Conservation (phyloP, 2,888 invertebrate species). For the Nasonia oneida region DNA sequence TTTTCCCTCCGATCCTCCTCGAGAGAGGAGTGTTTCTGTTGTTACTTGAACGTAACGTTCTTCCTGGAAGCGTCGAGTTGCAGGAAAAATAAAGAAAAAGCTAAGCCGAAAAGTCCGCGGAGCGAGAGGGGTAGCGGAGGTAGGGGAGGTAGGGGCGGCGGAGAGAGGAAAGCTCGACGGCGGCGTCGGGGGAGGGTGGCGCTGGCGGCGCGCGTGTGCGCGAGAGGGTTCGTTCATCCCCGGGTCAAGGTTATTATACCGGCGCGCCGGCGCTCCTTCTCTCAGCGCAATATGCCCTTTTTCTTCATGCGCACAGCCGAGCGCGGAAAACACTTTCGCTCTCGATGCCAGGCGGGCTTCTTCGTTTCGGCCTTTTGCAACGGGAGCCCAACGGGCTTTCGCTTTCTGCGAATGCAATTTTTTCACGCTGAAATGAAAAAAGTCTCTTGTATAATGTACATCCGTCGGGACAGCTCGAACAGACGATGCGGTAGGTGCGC, state of each 20-base stretch:
- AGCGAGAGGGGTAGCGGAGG: too few species aligned
- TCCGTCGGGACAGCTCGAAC: too few species aligned
- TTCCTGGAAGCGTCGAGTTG: too few species aligned
- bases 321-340: conserved; percentile 13
- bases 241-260: conserved; percentile 78
- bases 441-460: too few species aligned
- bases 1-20: neutral
- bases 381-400: too few species aligned
- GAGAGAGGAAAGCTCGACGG: neutral
- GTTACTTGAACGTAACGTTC: too few species aligned
- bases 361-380: too few species aligned
- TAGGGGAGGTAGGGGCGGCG: too few species aligned
- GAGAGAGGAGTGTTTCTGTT: neutral
- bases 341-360: neutral
- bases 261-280: conserved; percentile 32
- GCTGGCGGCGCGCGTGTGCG: conserved; percentile 8
- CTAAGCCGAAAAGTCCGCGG: too few species aligned
- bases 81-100: neutral
- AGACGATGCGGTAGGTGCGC: conserved; percentile 10
- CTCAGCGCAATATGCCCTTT: neutral
- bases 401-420: too few species aligned
- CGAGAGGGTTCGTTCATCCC: conserved; percentile 77
- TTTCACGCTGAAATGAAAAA: too few species aligned
- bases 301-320: neutral
- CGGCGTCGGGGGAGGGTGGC: neutral